A percentile compares a stretch with the other conserved stretches of the same genome.
Evolutionary conservation across 2,888 invertebrate genomes (phyloP).

Genomic region (Ganaspis brasiliensis): DNA sequence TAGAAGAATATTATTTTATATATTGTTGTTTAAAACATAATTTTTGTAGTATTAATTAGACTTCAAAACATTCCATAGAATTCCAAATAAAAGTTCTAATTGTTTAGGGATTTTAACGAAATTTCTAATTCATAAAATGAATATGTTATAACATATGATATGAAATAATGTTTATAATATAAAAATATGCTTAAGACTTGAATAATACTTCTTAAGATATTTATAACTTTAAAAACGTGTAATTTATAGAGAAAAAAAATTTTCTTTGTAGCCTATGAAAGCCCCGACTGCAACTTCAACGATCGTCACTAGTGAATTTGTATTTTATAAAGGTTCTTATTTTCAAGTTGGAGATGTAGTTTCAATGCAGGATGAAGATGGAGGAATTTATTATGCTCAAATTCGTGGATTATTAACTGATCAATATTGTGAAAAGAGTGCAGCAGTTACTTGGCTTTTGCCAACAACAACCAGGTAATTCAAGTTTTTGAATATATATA

Average conservation of each 20-base stretch:
- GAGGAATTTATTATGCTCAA: conserved; percentile 93
- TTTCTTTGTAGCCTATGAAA: conserved; percentile 85
- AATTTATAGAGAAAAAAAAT: background rate
- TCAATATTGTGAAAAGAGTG: conserved; percentile 96
- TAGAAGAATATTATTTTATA: too few species aligned
- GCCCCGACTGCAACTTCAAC: conserved; percentile 91
- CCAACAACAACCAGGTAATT: conserved; percentile 87
- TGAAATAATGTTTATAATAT: too few species aligned
- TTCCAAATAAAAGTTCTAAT: too few species aligned
- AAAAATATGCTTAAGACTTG: too few species aligned
- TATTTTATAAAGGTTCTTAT: conserved; percentile 91
- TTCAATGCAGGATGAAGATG: conserved; percentile 89
- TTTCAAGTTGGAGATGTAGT: conserved; percentile 96
- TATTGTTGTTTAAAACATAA: too few species aligned
- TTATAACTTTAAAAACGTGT: too few species aligned
- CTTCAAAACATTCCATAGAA: too few species aligned
- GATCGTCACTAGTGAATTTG: conserved; percentile 89
- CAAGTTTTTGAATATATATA: background rate
- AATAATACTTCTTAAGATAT: background rate
- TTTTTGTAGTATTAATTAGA: too few species aligned
- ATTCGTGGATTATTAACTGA: conserved; percentile 94
- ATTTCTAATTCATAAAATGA: too few species aligned
- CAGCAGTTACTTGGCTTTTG: conserved; percentile 94
- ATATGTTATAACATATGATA: too few species aligned
- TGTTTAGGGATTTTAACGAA: too few species aligned